These are phyloP conservation scores for Callopanchax toddi DNA, from an alignment of 2,113 vertebrate genomes.

Conservation along the genomic window DNA sequence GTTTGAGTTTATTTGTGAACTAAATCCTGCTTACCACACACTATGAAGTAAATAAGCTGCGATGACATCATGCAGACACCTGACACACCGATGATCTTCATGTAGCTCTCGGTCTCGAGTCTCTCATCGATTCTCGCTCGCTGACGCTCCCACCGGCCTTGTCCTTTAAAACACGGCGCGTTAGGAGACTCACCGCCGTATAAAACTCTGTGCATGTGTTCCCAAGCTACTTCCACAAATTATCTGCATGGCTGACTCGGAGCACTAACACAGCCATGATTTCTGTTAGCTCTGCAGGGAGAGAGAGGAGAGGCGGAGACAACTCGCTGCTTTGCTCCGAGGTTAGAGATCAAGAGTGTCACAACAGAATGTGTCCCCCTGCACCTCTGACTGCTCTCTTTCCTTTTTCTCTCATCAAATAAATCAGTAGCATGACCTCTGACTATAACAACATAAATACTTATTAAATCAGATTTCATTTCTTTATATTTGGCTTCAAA, in stretches of 20 bases:
- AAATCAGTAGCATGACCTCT: too few species aligned
- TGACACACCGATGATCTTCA: too few species aligned
- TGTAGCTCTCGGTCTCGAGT: constrained; percentile 14
- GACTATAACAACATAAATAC: too few species aligned
- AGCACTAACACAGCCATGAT: constrained; percentile 68
- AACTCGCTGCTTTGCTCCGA: constrained; percentile 17
- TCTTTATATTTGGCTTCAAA: too few species aligned
- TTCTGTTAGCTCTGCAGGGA: constrained; percentile 61
- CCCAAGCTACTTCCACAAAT: constrained; percentile 51
- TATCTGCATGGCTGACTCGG: constrained; percentile 59
- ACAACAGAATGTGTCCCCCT: constrained; percentile 8
- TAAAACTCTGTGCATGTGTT: constrained; percentile 45
- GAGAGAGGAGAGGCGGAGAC: neutral
- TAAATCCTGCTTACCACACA: too few species aligned
- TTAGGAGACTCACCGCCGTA: constrained; percentile 49
- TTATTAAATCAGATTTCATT: too few species aligned
- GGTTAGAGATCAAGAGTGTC: constrained; percentile 21
- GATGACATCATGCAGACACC: too few species aligned
- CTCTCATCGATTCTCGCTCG: constrained; percentile 73
- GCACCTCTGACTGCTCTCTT: neutral
- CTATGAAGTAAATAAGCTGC: too few species aligned
- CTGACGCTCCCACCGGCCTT: constrained; percentile 70
- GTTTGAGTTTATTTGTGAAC: too few species aligned
- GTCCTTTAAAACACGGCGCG: constrained; percentile 70
- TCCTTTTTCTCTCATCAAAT: neutral